Conservation (phyloP, 2,888 invertebrate genomes). For the Podabrus alpinus region DNA sequence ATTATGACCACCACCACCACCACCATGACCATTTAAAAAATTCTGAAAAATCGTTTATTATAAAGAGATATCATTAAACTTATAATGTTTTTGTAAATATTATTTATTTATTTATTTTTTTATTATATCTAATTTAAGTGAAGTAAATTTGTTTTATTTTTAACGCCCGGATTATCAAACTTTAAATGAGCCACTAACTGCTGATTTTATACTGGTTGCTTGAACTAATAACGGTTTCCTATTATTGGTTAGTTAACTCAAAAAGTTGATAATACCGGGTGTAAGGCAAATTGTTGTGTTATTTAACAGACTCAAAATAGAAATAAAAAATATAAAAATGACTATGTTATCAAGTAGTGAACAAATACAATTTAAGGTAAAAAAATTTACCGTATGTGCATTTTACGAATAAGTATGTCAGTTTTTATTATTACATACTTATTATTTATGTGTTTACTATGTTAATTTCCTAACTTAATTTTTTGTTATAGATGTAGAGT, state of each 20-base stretch:
- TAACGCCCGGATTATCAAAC: no score
- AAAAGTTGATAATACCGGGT: no score
- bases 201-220: no score
- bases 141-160: neutral
- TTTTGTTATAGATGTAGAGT: neutral
- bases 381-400: neutral
- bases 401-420: neutral
- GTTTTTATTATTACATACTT: neutral
- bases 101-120: neutral
- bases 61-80: neutral
- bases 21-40: neutral
- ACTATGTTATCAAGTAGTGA: neutral
- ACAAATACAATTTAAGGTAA: neutral
- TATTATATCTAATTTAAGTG: neutral
- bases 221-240: no score
- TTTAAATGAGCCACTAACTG: no score
- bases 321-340: neutral
- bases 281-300: neutral
- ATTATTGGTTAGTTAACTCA: no score
- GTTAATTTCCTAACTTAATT: neutral
- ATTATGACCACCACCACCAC: neutral
- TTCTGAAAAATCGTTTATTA: neutral
- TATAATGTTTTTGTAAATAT: neutral
- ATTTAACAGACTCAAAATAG: neutral
- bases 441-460: neutral